phyloP scores from a whole-genome alignment of 2,888 invertebrate genomes.

The Cheiracanthium punctorium region DNA sequence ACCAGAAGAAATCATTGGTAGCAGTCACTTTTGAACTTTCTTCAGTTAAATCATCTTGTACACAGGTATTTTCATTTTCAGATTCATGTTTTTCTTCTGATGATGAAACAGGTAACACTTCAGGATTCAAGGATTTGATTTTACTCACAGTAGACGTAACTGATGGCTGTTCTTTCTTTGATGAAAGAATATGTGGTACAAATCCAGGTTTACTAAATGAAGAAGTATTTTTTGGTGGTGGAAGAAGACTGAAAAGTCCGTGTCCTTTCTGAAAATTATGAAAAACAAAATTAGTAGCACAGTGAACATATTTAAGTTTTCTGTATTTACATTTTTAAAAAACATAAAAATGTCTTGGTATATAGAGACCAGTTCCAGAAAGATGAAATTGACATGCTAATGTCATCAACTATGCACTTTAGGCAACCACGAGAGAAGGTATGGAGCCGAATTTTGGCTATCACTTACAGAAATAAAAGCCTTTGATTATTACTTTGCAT shows the following conservation, averaged over 20 bases:
- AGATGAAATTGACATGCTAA: too few species aligned
- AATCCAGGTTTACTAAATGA: slow-evolving; percentile 8
- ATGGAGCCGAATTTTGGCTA: too few species aligned
- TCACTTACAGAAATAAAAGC: too few species aligned
- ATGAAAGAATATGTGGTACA: slow-evolving; percentile 32
- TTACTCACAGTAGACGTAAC: not conserved
- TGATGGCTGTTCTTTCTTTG: slow-evolving; percentile 24
- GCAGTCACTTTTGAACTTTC: not conserved
- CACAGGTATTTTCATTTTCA: slow-evolving; percentile 13
- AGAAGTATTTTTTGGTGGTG: slow-evolving; percentile 46
- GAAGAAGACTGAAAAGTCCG: slow-evolving; percentile 56
- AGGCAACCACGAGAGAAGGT: too few species aligned
- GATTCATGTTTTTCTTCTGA: not conserved
- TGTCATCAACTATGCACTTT: too few species aligned
- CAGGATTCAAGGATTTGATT: not conserved
- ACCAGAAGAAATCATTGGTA: slow-evolving; percentile 42
- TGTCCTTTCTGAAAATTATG: slow-evolving; percentile 30
- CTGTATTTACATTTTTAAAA: too few species aligned
- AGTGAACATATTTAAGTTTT: too few species aligned
- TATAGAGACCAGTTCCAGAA: too few species aligned
- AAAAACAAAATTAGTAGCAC: not conserved
- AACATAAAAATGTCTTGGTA: too few species aligned
- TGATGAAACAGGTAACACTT: not conserved
- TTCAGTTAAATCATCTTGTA: not conserved
- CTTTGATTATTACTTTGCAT: too few species aligned